Conservation (phyloP, 2,797 vertebrate genomes). For the Neoniphon sammara region DNA sequence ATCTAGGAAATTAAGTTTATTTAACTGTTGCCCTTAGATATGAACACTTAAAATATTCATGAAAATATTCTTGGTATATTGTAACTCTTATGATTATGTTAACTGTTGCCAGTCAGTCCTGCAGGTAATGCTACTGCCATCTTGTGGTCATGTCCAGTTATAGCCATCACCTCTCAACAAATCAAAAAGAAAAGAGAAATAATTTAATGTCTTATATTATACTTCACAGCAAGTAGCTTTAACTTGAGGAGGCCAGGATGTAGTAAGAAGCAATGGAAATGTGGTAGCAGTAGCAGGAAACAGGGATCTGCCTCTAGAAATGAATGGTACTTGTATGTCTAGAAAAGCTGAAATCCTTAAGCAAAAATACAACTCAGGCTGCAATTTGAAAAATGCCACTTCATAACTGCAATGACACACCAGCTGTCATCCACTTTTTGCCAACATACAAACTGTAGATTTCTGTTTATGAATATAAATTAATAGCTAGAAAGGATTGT, state of each 20-base stretch:
- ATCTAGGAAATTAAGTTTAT: no score
- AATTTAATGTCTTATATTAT: background rate
- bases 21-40: no score
- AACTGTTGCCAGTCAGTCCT: no score
- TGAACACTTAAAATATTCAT: no score
- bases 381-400: no score
- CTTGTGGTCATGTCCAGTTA: background rate
- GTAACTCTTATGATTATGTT: no score
- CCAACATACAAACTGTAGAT: no score
- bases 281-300: background rate
- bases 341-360: background rate
- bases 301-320: background rate
- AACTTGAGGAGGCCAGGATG: background rate
- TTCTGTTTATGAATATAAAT: no score
- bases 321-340: background rate
- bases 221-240: background rate
- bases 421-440: no score
- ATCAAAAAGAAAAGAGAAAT: background rate
- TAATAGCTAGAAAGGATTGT: no score
- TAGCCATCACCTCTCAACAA: background rate
- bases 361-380: background rate
- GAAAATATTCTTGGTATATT: no score
- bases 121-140: constrained; percentile 12
- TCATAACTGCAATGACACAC: no score
- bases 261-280: background rate